phyloP scores from a whole-genome alignment of 2,113 vertebrate species.

The Parotia lawesii region DNA sequence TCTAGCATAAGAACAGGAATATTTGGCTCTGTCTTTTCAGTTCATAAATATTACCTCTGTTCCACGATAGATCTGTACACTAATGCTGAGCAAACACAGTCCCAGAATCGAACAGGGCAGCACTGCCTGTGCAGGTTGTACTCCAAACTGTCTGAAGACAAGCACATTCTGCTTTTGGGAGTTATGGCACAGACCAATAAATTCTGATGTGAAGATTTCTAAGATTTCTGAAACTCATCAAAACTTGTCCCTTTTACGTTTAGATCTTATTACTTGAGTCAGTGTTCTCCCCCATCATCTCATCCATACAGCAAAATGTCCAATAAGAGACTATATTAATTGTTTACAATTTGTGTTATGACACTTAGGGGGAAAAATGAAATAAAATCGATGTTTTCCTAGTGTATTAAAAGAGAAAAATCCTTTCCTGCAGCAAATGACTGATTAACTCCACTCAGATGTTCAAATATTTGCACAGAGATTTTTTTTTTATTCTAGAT shows the following conservation, averaged over 20 bases:
- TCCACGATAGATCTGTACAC: fast-evolving
- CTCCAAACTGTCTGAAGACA: background rate
- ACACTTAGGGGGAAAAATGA: background rate
- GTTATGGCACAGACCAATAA: background rate
- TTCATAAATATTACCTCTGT: background rate
- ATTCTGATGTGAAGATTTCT: background rate
- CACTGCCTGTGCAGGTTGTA: background rate
- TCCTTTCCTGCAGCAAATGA: background rate
- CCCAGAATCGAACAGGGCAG: fast-evolving
- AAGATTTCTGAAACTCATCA: background rate
- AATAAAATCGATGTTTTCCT: background rate
- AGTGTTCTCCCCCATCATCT: background rate
- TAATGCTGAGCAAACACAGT: background rate
- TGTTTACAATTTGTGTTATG: background rate
- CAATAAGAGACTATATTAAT: background rate
- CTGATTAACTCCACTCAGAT: background rate
- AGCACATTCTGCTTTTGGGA: background rate
- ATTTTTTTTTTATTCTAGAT: background rate
- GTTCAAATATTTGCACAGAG: background rate
- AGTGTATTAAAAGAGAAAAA: background rate
- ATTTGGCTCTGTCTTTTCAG: background rate
- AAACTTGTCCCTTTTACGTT: background rate
- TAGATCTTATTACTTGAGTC: background rate
- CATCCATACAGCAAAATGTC: background rate
- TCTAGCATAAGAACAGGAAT: background rate